Percentiles rank a stretch among this genome's conserved stretches.
Conservation (phyloP, 2,797 vertebrate genomes). For the Emydoidea blandingii region DNA sequence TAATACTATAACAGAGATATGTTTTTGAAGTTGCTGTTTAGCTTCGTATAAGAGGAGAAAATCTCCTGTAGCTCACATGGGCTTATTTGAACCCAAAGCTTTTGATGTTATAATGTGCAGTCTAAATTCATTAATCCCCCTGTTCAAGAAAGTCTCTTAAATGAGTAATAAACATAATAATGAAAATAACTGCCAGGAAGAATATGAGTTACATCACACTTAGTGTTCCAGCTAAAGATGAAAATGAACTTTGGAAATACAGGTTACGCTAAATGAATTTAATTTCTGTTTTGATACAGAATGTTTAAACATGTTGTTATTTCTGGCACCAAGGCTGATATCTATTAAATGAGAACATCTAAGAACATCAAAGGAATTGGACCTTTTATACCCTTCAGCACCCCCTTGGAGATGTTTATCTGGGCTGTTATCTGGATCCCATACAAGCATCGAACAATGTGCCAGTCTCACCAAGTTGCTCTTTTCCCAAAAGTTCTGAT, state of each 20-base stretch:
- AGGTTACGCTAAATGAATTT: slow-evolving; percentile 65
- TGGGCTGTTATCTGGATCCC: slow-evolving; percentile 84
- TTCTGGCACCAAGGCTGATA: slow-evolving; percentile 81
- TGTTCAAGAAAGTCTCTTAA: slow-evolving; percentile 65
- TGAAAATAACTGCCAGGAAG: slow-evolving; percentile 74
- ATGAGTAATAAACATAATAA: slow-evolving; percentile 79
- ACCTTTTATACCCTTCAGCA: slow-evolving; percentile 79
- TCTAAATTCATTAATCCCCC: slow-evolving; percentile 76
- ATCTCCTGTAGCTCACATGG: slow-evolving; percentile 72
- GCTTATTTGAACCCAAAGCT: slow-evolving; percentile 72
- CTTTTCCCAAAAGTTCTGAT: slow-evolving; percentile 77
- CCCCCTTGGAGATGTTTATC: slow-evolving; percentile 86
- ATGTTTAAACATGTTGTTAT: slow-evolving; percentile 84
- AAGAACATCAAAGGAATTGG: slow-evolving; percentile 84
- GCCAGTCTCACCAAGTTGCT: slow-evolving; percentile 79
- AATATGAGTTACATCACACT: slow-evolving; percentile 71
- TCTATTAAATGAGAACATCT: slow-evolving; percentile 84
- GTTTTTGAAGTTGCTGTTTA: slow-evolving; percentile 75
- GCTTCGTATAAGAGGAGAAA: slow-evolving; percentile 66
- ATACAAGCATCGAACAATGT: slow-evolving; percentile 82
- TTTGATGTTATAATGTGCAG: slow-evolving; percentile 78
- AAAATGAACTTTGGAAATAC: slow-evolving; percentile 75
- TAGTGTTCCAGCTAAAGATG: slow-evolving; percentile 64
- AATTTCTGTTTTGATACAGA: slow-evolving; percentile 79
- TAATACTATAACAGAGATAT: slow-evolving; percentile 62